These are phyloP conservation scores for Myiotriccus ornatus DNA, from an alignment of 2,797 vertebrate genomes.

Conservation along the genomic window DNA sequence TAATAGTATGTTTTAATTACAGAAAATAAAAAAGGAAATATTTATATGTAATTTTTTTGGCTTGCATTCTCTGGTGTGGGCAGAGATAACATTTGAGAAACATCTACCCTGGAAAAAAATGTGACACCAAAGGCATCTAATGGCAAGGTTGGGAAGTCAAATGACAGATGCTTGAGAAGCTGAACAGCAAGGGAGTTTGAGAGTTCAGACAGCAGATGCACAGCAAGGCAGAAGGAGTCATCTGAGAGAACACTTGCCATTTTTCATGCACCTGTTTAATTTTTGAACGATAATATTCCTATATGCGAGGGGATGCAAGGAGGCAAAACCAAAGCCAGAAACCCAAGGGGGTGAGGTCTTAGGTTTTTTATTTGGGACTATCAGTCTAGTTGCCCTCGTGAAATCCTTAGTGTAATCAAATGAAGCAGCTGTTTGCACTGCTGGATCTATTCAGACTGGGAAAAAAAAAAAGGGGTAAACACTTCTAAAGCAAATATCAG, in stretches of 20 bases:
- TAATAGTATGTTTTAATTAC: background rate
- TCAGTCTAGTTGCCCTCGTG: background rate
- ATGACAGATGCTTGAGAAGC: constrained; percentile 57
- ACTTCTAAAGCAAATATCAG: constrained; percentile 64
- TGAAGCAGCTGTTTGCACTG: constrained; percentile 58
- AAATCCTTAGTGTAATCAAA: constrained; percentile 46
- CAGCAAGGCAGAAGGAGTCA: constrained; percentile 7
- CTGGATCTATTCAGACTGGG: constrained; percentile 46
- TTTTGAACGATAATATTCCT: constrained; percentile 40
- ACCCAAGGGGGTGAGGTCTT: background rate
- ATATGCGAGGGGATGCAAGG: background rate
- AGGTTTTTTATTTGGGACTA: background rate
- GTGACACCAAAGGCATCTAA: background rate
- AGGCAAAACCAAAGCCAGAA: background rate
- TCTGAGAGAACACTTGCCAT: constrained; percentile 58
- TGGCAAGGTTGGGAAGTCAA: constrained; percentile 52
- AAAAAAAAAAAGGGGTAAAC: constrained; percentile 59
- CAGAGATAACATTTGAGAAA: constrained; percentile 45
- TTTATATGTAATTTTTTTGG: background rate
- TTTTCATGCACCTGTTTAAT: constrained; percentile 61
- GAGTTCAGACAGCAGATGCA: constrained; percentile 52
- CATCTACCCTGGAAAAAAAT: background rate
- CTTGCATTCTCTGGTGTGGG: background rate
- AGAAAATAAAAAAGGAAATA: background rate
- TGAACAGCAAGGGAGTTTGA: constrained; percentile 41